Evolutionary conservation across 1,140 invertebrate genomes (phyloP), one percentile per base, ranked within the genome.

Genomic region (Frieseomelitta varia): DNA sequence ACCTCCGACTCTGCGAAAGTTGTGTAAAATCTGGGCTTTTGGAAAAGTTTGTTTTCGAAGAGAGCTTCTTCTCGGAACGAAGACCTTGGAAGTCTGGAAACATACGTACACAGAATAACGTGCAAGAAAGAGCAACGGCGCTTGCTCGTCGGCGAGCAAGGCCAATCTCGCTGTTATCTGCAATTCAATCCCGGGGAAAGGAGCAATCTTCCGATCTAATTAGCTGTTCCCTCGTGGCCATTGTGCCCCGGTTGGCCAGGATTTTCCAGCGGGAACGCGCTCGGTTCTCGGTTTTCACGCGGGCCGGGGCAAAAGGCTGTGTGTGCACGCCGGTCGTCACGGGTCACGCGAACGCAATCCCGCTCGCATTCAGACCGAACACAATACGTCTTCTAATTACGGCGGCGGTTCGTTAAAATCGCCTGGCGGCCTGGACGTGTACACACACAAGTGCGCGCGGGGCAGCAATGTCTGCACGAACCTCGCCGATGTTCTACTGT

Each of bases 371-470:
- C 76, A 81, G 65, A 67, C 58, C 73, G 85, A 88, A 88, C 87
- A 87, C 87, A 87, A 88, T 87, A 53, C 81, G 56, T 30, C 61
- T 39, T 72, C 47, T 87, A 88, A 88, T 88, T 87, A 87, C 85
- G 12, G 27, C 75, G 68, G 73, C 79, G 81, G 71, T 87, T 88
- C 81, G 81, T 88, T 88, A 87, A 84, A 88, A 84, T 84, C 74
- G 17, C 68, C 69, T 67, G 47, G 27, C 39, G 51, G 21, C 69
- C 72, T 21, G 51, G 69, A 21, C 61, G 24, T 27, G 34, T 39
- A 39, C 34, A 47, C 39, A 47, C 0, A 8, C n/a, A n/a, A n/a
- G n/a, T n/a, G 0, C 39, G 39, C 39, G 39, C 39, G 39, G 39
- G 6, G 39, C 0, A 47, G 39, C 0, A 47, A 47, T 47, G 39